Conservation (phyloP, 2,888 invertebrate genomes). For the Corbicula japonica region DNA sequence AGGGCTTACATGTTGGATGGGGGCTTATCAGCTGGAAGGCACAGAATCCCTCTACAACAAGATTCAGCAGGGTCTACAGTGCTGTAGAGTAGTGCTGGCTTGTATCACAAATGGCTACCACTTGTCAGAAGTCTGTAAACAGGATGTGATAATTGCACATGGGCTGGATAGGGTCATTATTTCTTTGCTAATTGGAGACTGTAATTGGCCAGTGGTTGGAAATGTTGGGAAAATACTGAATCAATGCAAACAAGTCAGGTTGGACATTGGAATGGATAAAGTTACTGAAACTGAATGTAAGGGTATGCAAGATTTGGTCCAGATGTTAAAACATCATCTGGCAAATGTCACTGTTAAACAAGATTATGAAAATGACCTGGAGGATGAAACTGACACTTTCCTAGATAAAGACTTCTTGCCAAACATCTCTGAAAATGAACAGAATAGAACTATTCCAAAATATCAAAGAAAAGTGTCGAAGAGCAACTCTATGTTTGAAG, state of each 20-base stretch:
- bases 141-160: slow-evolving; percentile 53
- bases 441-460: neutral
- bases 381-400: neutral
- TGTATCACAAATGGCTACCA: slow-evolving; percentile 53
- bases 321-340: slow-evolving; percentile 8
- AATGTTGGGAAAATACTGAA: slow-evolving; percentile 38
- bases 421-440: neutral
- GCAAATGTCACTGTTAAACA: neutral
- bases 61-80: slow-evolving; percentile 79
- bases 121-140: slow-evolving; percentile 42
- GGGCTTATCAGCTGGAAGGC: slow-evolving; percentile 84
- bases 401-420: no score
- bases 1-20: slow-evolving; percentile 83
- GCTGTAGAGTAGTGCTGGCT: slow-evolving; percentile 74
- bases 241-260: slow-evolving; percentile 1
- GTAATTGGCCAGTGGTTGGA: slow-evolving; percentile 45
- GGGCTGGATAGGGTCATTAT: slow-evolving; percentile 54
- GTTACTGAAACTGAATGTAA: neutral
- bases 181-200: slow-evolving; percentile 46
- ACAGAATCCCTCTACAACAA: slow-evolving; percentile 84
- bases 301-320: slow-evolving; percentile 3
- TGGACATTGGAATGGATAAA: neutral
- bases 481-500: slow-evolving; percentile 24
- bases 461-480: neutral
- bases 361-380: neutral